Base-by-base conservation (phyloP, 1,140 invertebrate genomes). In the Heliconius congener region DNA sequence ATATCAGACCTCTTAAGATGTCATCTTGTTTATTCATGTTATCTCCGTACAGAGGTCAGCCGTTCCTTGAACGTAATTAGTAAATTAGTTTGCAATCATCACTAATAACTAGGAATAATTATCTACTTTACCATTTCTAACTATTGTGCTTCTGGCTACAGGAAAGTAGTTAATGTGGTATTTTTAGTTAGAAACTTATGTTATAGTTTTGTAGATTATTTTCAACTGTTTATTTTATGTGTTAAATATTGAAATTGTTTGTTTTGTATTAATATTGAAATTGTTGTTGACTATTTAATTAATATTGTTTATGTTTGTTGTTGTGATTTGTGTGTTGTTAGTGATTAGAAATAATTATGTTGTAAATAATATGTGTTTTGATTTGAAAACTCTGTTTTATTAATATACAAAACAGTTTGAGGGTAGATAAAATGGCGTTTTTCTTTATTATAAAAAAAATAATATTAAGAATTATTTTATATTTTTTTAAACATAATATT, bases 21-120 rank as follows among this genome's bases (percentile, higher is more conserved):
- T 77, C 52, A 71, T 70, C 73, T 66, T 85, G 27, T 85, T 85
- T 84, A 77, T 80, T 75, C 72, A 60, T 71, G 76, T 86, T 86
- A 85, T 86, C 84, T 78, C n/a, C 50, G 77, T 74, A 70, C 81
- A 79, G 77, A 83, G 86, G 83, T 87, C 84, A 83, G 37, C 73
- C 55, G 70, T 82, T 84, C 81, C 78, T 77, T 73, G 74, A 83
- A 74, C 71, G 74, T 79, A 83, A 87, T 89, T 88, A 86, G 80
- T 83, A 79, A 84, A 86, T 83, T 78, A 84, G 71, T 85, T 78
- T 82, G 75, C 80, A 85, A 84, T 80, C 42, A 81, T 77, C 81
- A 71, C 74, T 84, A 81, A 84, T 85, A 27, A 73, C 52, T 50
- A 39, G 37, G n/a, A 70, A 19, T 73, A 79, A 77, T 81, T 37